Evolutionary conservation across 35 echinoderm and acorn worm genomes (phyloP), one percentile per base, ranked within the genome.

Genomic region (Strongylocentrotus purpuratus): DNA sequence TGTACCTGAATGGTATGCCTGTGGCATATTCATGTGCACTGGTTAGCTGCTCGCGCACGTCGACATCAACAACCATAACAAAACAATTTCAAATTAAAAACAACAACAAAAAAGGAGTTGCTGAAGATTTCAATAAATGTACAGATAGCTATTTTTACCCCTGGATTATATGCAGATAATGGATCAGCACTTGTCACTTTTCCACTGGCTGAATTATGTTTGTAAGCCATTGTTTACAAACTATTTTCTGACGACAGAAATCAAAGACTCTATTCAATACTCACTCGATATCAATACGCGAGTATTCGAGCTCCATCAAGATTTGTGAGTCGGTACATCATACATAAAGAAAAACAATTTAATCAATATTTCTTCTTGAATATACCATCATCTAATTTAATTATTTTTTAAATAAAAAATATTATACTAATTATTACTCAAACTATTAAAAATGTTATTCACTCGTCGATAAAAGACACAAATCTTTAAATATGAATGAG

Each of bases 81-180:
- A 41, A 41, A 41, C 35, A 3, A 41, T 41, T 41, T 41, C 35
- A 41, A 3, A 55, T 15, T 59, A 17, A 20, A 70, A 71, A 28
- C 18, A 78, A 78, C 7, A 78, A n/a, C 7, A n/a, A n/a, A 78
- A 70, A 70, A 28, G 20, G 25, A 55, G 50, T 14, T 55, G 10
- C 7, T 71, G 0, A 78, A 22, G 65, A 31, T 78, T 70, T 25
- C 20, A 78, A 7, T 78, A 8, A 78, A 28, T 28, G 28, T 78
- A n/a, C 35, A 78, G 25, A 22, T 78, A n/a, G 65, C 4, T 22
- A 4, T 31, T 78, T 46, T 93, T 93, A 93, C 91, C 45, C 17
- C 45, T 46, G 91, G 91, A 93, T 93, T 93, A 46, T 93, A 93
- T 32, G 91, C 91, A 47, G 91, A 93, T 58, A 58, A 48, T 93